Percentiles rank a stretch among this genome's conserved stretches.
phyloP scores from a whole-genome alignment of 2,113 vertebrate species.

The Chloroceryle aenea region DNA sequence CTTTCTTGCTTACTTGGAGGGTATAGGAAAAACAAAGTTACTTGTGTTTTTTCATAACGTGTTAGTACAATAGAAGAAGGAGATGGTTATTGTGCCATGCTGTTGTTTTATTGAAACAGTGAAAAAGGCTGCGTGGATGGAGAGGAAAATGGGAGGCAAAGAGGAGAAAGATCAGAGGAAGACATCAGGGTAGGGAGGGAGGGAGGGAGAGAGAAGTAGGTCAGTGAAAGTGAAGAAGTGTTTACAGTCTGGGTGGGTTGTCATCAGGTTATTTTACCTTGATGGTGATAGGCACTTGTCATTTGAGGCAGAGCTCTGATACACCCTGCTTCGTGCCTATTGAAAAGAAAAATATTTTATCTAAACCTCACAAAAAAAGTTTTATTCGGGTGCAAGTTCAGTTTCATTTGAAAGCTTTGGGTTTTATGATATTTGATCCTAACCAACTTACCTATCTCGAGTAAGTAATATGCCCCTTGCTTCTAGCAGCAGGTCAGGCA shows the following conservation, averaged over 20 bases:
- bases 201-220: background rate
- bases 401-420: background rate
- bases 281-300: background rate
- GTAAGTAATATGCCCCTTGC: background rate
- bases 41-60: background rate
- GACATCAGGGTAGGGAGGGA: background rate
- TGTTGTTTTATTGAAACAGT: background rate
- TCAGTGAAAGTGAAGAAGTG: background rate
- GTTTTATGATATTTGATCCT: background rate
- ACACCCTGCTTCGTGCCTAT: background rate
- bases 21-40: background rate
- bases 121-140: background rate
- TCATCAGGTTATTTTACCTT: background rate
- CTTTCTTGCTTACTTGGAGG: background rate
- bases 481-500: background rate
- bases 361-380: background rate
- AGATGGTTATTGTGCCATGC: background rate
- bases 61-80: background rate
- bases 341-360: background rate
- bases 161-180: background rate
- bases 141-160: background rate
- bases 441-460: background rate
- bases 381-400: background rate
- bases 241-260: background rate
- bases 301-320: background rate